These are phyloP conservation scores for Acromyrmex charruanus DNA, from an alignment of 1,140 invertebrate species.

Conservation along the genomic window DNA sequence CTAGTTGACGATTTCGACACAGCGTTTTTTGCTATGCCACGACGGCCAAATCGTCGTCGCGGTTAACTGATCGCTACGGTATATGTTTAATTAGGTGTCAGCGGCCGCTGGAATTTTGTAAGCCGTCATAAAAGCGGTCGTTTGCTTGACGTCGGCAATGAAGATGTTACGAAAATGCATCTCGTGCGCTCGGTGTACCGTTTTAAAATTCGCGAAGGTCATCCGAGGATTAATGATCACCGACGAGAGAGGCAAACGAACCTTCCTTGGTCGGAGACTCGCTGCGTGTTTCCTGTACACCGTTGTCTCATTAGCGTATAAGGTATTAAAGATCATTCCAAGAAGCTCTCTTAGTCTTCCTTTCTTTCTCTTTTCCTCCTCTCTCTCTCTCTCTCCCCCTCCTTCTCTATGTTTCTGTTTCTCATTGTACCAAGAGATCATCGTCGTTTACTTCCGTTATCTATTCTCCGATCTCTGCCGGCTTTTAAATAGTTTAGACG, in stretches of 20 bases:
- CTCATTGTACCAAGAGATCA: constrained; percentile 43
- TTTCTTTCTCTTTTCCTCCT: background rate
- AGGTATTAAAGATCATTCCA: constrained; percentile 61
- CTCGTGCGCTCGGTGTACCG: constrained; percentile 56
- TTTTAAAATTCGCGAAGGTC: constrained; percentile 68
- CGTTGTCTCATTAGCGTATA: constrained; percentile 64
- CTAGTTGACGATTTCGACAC: background rate
- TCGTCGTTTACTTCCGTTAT: constrained; percentile 61
- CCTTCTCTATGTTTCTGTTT: background rate
- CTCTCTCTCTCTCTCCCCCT: background rate
- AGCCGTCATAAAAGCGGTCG: background rate
- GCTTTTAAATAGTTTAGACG: constrained; percentile 65
- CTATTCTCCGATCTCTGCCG: constrained; percentile 40
- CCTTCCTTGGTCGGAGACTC: constrained; percentile 40
- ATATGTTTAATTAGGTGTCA: constrained; percentile 33
- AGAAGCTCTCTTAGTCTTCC: constrained; percentile 43
- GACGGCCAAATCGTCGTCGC: background rate
- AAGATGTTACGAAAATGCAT: constrained; percentile 62
- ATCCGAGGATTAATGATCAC: constrained; percentile 65
- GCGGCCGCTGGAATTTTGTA: constrained; percentile 27
- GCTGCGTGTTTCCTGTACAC: constrained; percentile 61
- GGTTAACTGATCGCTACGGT: background rate
- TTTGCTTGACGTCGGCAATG: constrained; percentile 41
- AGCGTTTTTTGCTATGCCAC: background rate
- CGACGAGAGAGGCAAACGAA: constrained; percentile 63